Evolutionary conservation across 2,113 vertebrate genomes (phyloP), one percentile per base, ranked within the genome.

Genomic region (Gobiocypris rarus): DNA sequence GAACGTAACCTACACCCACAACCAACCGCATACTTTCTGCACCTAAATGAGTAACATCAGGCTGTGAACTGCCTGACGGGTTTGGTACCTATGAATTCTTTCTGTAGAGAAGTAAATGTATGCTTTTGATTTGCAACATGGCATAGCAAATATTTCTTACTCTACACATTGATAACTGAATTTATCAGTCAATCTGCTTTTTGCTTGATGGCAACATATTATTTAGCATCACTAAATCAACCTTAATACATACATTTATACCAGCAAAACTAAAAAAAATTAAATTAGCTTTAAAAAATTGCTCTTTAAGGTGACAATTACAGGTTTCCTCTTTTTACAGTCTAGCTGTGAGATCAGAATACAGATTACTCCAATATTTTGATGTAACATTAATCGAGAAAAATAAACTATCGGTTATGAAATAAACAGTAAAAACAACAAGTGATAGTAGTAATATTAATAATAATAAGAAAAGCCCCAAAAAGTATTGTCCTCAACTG

Each of bases 1-100:
- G 0, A 14, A 50, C 0, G 88, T 91, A 92, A 93, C 83, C 48
- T 6, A 91, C 75, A 91, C 91, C 87, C 7, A 14, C 8, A 22
- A 54, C 45, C 65, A 65, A 50, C 24, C 24, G 14, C 52, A 38
- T 71, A 31, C 61, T 77, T 80, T 77, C 41, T 76, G 45, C 54
- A 54, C 45, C 45, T 70, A 48, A 67, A 63, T 50, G 43, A 65
- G 76, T 22, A 79, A 48, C 75, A 58, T 17, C 45, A 4, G 24
- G 43, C 24, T 50, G 71, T 28, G 24, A 45, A 17, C 7, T 28
- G 4, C 19, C 19, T 22, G 0, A 15, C 19, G 22, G 28, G 56
- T 59, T 41, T 2, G 11, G 9, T 43, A 17, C 1, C 4, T 3
- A 26, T 61, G 34, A 78, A 43, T 61, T 78, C 34, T 9, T 45